phyloP scores from a whole-genome alignment of 1,140 invertebrate genomes.

The Leptinotarsa defecta region DNA sequence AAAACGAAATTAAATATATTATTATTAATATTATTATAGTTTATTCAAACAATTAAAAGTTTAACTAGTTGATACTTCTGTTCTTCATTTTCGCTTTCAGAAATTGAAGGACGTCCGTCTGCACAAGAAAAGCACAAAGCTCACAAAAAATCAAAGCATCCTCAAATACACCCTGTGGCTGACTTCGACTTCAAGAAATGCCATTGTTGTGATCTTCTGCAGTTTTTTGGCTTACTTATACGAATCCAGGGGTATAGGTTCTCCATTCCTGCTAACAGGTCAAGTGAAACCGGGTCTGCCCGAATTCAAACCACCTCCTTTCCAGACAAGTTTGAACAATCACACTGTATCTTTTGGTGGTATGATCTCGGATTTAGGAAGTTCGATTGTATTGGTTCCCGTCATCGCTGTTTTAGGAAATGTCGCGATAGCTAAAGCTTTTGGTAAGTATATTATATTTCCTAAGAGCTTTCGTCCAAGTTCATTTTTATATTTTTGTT shows the following conservation, averaged over 20 bases:
- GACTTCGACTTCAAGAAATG: slow-evolving; percentile 79
- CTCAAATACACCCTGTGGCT: slow-evolving; percentile 70
- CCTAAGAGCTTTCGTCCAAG: too few species aligned
- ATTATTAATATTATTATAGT: neutral
- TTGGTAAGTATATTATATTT: slow-evolving; percentile 61
- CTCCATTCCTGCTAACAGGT: slow-evolving; percentile 70
- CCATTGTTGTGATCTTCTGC: slow-evolving; percentile 71
- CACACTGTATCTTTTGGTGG: slow-evolving; percentile 56
- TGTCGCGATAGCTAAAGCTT: slow-evolving; percentile 85
- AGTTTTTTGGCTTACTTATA: slow-evolving; percentile 64
- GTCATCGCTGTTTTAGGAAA: slow-evolving; percentile 83
- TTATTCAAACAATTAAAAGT: neutral
- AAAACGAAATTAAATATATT: neutral
- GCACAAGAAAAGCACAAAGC: slow-evolving; percentile 40
- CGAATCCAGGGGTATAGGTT: slow-evolving; percentile 52
- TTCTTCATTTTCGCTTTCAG: slow-evolving; percentile 55
- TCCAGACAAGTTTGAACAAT: slow-evolving; percentile 62
- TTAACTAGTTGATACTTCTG: too few species aligned
- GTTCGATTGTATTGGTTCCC: slow-evolving; percentile 77
- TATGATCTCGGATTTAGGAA: slow-evolving; percentile 67
- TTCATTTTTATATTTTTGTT: too few species aligned
- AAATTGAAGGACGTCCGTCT: slow-evolving; percentile 66
- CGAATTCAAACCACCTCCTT: slow-evolving; percentile 63
- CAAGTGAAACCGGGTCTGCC: slow-evolving; percentile 68
- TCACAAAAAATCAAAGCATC: slow-evolving; percentile 54